Evolutionary conservation across 2,888 invertebrate genomes (phyloP), one percentile per base, ranked within the genome.

Genomic region (Drosophila subsilvestris): DNA sequence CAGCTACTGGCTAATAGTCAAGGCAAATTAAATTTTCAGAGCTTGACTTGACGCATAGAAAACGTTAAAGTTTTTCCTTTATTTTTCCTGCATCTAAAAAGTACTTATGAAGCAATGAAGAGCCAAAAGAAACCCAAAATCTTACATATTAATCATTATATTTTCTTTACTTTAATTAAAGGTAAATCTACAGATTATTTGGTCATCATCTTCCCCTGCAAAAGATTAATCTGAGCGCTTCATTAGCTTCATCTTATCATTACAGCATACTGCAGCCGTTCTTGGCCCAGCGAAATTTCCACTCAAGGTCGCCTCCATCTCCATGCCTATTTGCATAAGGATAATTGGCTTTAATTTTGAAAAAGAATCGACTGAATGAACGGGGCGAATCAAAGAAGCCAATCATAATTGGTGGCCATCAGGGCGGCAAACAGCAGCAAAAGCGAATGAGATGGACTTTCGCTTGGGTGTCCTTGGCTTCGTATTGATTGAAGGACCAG

Each of bases 281-380:
- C 37, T 27, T 32, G 53, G 18, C 20, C 42, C 63, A 62, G n/a
- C 17, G 20, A 32, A 71, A 12, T 44, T n/a, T n/a, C 3, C 27
- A 8, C 20, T 20, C 70, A 70, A 67, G 75, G 68, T 75, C 42
- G 47, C 37, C 50, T 43, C 43, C 65, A 49, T 9, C 22, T 20
- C 57, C 55, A 45, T 60, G 56, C 60, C 69, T 65, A 85, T 84
- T 76, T 85, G 62, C 82, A 75, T 74, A 79, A 59, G 56, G 62
- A 74, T 89, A 86, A 85, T 88, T 89, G 89, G 63, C 74, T 68
- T 85, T 83, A 78, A 85, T 89, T 88, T 60, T 71, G 76, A 83
- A 69, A 73, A 45, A 75, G 61, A 69, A 70, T 66, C 71, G 66
- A 70, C 48, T 32, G 43, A 68, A 60, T 22, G 56, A 60, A 56